Evolutionary conservation across 2,888 invertebrate genomes (phyloP).

Genomic region (Rotaria sp.): DNA sequence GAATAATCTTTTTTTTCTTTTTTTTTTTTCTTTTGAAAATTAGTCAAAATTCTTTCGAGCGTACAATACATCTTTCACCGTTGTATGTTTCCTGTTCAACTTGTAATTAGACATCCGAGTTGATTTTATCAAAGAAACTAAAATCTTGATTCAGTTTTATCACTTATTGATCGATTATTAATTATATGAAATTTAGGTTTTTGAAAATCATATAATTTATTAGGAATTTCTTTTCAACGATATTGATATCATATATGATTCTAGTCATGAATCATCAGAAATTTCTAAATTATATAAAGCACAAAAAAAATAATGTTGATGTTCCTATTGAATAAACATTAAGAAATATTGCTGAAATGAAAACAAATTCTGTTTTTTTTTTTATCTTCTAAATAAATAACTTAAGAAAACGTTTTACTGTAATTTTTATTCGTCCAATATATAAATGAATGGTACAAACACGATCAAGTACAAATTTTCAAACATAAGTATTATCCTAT

Average conservation of each 20-base stretch:
- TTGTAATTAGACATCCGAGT: neutral
- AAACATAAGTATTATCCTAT: neutral
- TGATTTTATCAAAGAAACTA: slow-evolving; percentile 21
- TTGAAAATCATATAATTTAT: neutral
- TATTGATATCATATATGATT: neutral
- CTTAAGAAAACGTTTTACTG: neutral
- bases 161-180: neutral
- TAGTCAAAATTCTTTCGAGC: neutral
- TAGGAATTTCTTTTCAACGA: neutral
- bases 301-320: neutral
- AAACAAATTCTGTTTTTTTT: neutral
- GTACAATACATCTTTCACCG: neutral
- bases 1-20: too few relatives aligned
- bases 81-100: slow-evolving; percentile 3
- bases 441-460: neutral
- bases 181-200: neutral
- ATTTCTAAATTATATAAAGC: neutral
- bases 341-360: neutral
- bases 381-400: too few relatives aligned
- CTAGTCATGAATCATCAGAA: neutral
- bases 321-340: neutral
- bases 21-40: slow-evolving; percentile 3
- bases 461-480: neutral
- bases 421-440: neutral
- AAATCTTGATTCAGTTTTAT: neutral